Base-by-base conservation (phyloP, 2,888 invertebrate species). In the Conistra vaccinii region DNA sequence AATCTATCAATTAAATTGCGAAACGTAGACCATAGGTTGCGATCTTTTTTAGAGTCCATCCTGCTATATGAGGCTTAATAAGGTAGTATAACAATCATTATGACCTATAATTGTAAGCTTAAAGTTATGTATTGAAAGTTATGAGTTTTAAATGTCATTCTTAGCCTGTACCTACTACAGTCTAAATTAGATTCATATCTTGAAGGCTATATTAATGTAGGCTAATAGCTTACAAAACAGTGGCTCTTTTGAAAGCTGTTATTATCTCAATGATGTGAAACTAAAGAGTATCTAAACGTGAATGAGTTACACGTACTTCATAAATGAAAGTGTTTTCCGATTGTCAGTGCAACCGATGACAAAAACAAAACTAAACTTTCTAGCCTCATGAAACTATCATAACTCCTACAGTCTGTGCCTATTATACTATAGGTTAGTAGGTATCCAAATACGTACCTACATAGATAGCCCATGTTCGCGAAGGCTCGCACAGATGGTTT, bases 121-220 rank as follows among this genome's bases (percentile, higher is more conserved):
- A n/a, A 51, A 32, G 14, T 9, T 20, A 35, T 17, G 14, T 53
- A 26, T 48, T 23, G 14, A 29, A 60, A 53, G 5, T 45, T 29
- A 20, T 3, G 7, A 53, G 32, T 78, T 48, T 29, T n/a, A 35
- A 78, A 69, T 69, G 35, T 45, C 70, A 53, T 9, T 48, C 7
- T 42, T 14, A 5, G 51, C 3, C 26, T 32, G 2, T 48, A 26
- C n/a, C n/a, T n/a, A n/a, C 42, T 14, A 42, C 12, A 58, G 23
- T 58, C 23, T 20, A 12, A 55, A 12, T 48, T 32, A 17, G 29
- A 10, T 23, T 35, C 35, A 1, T 17, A 39, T 26, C 26, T 63
- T 55, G 7, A 45, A 63, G 9, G 26, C 26, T 7, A 10, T n/a
- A 29, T 67, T 26, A 23, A 39, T 69, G 4, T 20, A 3, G 26